Evolutionary conservation across 2,888 invertebrate genomes (phyloP).

Genomic region (Homarus gammarus): DNA sequence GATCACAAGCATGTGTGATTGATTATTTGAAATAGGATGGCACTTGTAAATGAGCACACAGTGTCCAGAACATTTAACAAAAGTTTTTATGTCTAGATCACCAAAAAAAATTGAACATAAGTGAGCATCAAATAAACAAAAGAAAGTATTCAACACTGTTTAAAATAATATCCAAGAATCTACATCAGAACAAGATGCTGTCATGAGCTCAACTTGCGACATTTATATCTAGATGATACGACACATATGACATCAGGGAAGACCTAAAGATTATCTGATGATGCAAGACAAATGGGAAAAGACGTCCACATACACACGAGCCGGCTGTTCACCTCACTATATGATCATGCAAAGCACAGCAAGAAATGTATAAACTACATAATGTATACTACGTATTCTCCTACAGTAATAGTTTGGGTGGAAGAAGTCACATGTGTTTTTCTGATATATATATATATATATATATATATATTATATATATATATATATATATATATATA

Average conservation of each 20-base stretch:
- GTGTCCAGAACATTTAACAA: too few relatives aligned
- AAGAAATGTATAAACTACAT: neutral
- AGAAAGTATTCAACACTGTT: neutral
- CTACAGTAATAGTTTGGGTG: neutral
- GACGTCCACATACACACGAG: neutral
- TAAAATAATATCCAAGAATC: neutral
- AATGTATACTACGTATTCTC: neutral
- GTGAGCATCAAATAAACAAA: neutral
- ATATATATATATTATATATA: neutral
- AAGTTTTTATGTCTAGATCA: neutral
- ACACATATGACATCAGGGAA: neutral
- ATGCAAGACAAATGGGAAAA: neutral
- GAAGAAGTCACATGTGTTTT: neutral
- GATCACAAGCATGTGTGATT: too few relatives aligned
- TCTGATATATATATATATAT: neutral
- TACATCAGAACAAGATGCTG: neutral
- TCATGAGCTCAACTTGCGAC: neutral
- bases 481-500: conserved; percentile 1
- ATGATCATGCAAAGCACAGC: conserved; percentile 30
- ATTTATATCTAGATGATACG: neutral
- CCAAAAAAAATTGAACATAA: neutral
- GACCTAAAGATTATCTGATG: neutral
- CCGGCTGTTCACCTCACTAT: neutral
- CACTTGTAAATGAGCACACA: too few relatives aligned
- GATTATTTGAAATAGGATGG: too few relatives aligned